A percentile compares a stretch with the other conserved stretches of the same genome.
These are phyloP conservation scores for Ailurus styani DNA, from an alignment of 2,113 vertebrate species.

Conservation along the genomic window DNA sequence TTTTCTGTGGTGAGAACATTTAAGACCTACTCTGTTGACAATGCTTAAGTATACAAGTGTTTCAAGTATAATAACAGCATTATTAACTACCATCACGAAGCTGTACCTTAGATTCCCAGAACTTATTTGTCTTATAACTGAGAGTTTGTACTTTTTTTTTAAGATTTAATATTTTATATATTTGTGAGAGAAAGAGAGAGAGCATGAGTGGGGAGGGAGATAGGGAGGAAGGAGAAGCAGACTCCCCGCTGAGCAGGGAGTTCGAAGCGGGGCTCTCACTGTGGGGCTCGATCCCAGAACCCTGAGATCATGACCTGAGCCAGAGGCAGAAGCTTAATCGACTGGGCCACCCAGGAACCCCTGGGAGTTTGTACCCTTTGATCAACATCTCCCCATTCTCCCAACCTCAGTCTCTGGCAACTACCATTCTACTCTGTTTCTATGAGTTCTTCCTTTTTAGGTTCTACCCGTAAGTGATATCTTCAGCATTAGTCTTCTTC, in stretches of 20 bases:
- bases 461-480: neutral
- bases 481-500: neutral
- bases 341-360: neutral
- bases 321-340: neutral
- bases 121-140: neutral
- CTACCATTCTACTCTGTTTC: neutral
- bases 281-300: neutral
- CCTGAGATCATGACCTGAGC: neutral
- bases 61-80: neutral
- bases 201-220: no score
- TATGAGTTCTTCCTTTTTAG: neutral
- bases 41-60: neutral
- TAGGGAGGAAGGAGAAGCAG: neutral
- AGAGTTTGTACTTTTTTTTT: neutral
- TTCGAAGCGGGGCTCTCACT: no score
- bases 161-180: neutral
- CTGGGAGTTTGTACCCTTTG: neutral
- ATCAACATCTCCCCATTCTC: neutral
- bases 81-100: neutral
- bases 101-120: neutral
- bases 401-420: neutral
- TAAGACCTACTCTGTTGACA: neutral
- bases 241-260: neutral
- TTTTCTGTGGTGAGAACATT: neutral
- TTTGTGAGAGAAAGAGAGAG: neutral